Evolutionary conservation across 2,113 vertebrate species (phyloP), one percentile per base, ranked within the genome.

Genomic region (Cygnus atratus): DNA sequence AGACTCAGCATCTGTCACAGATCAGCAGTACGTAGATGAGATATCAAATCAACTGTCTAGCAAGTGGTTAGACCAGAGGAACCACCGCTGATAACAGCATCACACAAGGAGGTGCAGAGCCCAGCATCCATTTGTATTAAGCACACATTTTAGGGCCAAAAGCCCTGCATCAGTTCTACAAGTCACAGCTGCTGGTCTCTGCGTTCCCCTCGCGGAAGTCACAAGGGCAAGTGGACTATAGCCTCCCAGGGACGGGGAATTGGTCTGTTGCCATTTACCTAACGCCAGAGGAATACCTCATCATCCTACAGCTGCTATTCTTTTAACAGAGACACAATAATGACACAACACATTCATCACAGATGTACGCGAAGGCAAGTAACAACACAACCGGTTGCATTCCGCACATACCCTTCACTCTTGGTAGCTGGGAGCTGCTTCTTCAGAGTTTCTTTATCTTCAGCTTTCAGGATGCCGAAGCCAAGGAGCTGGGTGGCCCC

Each of bases 381-480:
- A 39, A 62, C 0, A 11, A 39, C 0, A 3, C 24, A 4, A n/a
- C 12, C 68, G 66, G 15, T 68, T 33, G 16, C 11, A 50, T 14
- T 26, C 6, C 24, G 6, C 22, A 97, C 98, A 13, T 93, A 98
- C 99, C 99, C 99, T 93, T 99, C 99, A 10, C 77, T 97, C 97
- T 99, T 99, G 73, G 99, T 95, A 10, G 92, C 95, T 0, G 99
- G 99, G 31, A 99, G 99, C 90, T 98, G 98, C 97, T 98, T 98
- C 96, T 99, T 99, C 37, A 99, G 98, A 54, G 98, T 96, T 22
- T 98, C 99, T 93, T 99, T 98, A 95, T 99, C 99, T 76, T 99
- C 99, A 4, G 98, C 96, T 10, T 97, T 95, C 21, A 99, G 95
- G 15, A 97, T 94, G 57, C 96, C 96, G 90, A 99, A 99, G 50